Evolutionary conservation across 2,888 invertebrate species (phyloP).

Genomic region (Hydraecia micacea): DNA sequence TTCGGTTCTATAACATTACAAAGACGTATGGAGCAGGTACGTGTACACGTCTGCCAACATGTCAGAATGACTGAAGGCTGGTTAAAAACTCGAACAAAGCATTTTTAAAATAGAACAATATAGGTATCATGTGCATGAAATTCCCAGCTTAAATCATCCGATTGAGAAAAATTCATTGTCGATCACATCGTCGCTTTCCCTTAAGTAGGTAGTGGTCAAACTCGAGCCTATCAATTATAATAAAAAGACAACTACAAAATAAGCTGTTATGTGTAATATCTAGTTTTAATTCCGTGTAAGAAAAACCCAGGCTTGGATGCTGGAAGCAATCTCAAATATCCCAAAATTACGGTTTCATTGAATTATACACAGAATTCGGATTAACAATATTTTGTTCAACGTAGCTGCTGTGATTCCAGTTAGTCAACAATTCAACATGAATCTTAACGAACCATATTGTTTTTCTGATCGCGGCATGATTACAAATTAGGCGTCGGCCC

Average conservation of each 20-base stretch:
- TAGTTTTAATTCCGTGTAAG: too few species aligned
- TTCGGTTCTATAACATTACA: neutral
- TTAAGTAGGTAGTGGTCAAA: neutral
- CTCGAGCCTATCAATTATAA: neutral
- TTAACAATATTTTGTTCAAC: slow-evolving; percentile 54
- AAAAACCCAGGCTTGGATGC: too few species aligned
- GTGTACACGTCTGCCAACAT: slow-evolving; percentile 4
- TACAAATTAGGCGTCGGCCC: slow-evolving; percentile 56
- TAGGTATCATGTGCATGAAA: neutral
- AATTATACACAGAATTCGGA: slow-evolving; percentile 40
- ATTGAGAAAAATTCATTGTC: neutral
- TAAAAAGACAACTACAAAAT: neutral
- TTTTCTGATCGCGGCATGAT: slow-evolving; percentile 59
- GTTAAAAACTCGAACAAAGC: neutral
- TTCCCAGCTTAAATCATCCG: neutral
- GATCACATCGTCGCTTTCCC: neutral
- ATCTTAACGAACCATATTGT: slow-evolving; percentile 64
- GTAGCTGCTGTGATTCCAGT: slow-evolving; percentile 53
- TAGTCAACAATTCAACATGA: slow-evolving; percentile 41
- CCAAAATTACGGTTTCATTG: slow-evolving; percentile 24
- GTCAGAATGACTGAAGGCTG: slow-evolving; percentile 22
- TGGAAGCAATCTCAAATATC: slow-evolving; percentile 36
- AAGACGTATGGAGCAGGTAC: neutral
- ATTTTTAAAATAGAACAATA: neutral
- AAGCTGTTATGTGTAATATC: too few species aligned